Base-by-base conservation (phyloP, 2,888 invertebrate species). In the Phoenoteleia sp. region DNA sequence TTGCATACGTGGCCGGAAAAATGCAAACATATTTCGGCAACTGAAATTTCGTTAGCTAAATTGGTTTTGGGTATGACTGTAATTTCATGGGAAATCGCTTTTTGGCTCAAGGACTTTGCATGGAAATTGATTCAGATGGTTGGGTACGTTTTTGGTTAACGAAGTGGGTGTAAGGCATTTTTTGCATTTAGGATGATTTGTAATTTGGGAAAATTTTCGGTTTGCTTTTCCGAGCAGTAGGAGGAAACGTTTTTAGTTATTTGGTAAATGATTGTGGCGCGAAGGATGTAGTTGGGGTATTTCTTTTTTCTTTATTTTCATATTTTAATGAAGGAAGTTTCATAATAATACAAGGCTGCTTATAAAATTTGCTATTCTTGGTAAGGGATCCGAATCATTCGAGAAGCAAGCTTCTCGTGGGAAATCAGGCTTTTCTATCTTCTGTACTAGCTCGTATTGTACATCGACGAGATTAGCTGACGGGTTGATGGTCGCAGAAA, bases 371-470 rank as follows among this genome's bases (percentile, higher is more conserved):
- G 5, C 54, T 66, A 45, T 45, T 64, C 62, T 60, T 25, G 56
- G 67, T 56, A 60, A 58, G 39, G 36, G 42, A 39, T 33, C 47
- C 58, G 39, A 81, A 74, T 74, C 58, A 67, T 74, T 74, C 52
- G 29, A 67, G 60, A 60, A 60, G 7, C 52, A 67, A 67, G 60
- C 52, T 74, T 75, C 75, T 81, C 81, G 62, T 75, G 81, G 75
- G 81, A 81, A 81, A 81, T 81, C 74, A 75, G 71, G 75, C 54
- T 54, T 81, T 75, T 81, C 75, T 62, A 66, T 69, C 60, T 75
- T 62, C 45, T n/a, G 54, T 19, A 36, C 62, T 25, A 23, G 62
- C 62, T 62, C 64, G 71, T 71, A 79, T 71, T 79, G 64, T 71
- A 81, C 58, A 58, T 67, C 66, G 74, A 74, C 67, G 47, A 81